phyloP scores from a whole-genome alignment of 2,888 invertebrate genomes.

The Sthenelais limicola region DNA sequence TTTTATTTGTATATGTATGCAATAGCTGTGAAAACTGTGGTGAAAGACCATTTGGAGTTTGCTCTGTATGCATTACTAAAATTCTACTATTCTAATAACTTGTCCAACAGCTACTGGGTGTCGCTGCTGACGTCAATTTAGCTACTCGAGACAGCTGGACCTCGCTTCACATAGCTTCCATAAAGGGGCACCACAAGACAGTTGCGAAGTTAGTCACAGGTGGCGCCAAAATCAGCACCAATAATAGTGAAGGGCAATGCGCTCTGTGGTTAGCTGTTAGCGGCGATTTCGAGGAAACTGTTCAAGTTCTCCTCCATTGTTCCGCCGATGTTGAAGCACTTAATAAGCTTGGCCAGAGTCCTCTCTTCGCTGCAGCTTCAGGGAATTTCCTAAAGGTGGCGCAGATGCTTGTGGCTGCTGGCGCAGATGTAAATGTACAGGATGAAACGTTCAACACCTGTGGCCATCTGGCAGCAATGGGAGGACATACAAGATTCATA shows the following conservation, averaged over 20 bases:
- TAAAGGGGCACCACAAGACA: slow-evolving; percentile 38
- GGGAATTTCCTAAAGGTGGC: slow-evolving; percentile 42
- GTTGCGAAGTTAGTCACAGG: slow-evolving; percentile 37
- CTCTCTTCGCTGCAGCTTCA: slow-evolving; percentile 43
- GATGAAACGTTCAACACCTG: slow-evolving; percentile 42
- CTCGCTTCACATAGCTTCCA: slow-evolving; percentile 44
- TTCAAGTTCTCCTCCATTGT: slow-evolving; percentile 19
- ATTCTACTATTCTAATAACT: too few species aligned
- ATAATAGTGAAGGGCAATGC: slow-evolving; percentile 42
- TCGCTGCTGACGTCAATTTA: slow-evolving; percentile 39
- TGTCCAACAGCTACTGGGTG: slow-evolving; percentile 30
- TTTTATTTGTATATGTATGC: too few species aligned
- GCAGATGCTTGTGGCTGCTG: slow-evolving; percentile 38
- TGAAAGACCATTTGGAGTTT: too few species aligned
- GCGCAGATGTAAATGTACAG: slow-evolving; percentile 45
- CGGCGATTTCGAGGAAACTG: slow-evolving; percentile 41
- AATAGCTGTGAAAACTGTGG: too few species aligned
- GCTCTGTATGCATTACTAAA: too few species aligned
- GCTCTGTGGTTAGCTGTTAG: slow-evolving; percentile 42
- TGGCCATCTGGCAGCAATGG: slow-evolving; percentile 42
- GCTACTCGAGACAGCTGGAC: slow-evolving; percentile 46
- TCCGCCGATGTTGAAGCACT: slow-evolving; percentile 38
- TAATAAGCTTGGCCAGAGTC: slow-evolving; percentile 40
- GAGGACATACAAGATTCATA: slow-evolving; percentile 35
- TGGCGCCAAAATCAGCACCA: slow-evolving; percentile 28